phyloP scores from a whole-genome alignment of 53 echinoderm and acorn worm species.

The Glandiceps talaboti region DNA sequence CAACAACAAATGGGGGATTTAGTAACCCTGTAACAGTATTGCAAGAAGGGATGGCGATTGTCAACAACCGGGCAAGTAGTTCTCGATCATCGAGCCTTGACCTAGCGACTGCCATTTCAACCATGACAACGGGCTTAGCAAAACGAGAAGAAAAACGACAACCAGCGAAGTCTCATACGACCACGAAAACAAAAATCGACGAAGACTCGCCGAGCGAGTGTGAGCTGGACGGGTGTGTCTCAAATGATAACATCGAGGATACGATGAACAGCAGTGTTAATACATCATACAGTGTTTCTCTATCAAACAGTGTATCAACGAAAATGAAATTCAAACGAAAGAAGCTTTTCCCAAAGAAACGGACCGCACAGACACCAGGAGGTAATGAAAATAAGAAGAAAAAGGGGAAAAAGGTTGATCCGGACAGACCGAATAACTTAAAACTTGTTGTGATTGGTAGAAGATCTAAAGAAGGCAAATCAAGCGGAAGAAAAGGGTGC shows the following conservation, averaged over 20 bases:
- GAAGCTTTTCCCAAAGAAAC: not conserved
- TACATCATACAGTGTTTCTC: slow-evolving; percentile 30
- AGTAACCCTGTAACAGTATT: slow-evolving; percentile 60
- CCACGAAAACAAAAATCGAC: too few species aligned
- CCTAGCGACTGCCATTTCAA: not conserved
- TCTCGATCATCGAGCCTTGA: not conserved
- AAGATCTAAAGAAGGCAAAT: not conserved
- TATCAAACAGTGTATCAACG: slow-evolving; percentile 32
- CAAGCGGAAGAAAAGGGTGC: slow-evolving; percentile 41
- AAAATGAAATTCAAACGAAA: slow-evolving; percentile 74
- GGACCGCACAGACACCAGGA: not conserved
- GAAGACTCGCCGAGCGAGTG: not conserved
- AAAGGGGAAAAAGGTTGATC: not conserved
- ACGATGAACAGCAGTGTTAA: not conserved
- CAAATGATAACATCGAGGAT: not conserved
- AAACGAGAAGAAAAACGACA: too few species aligned
- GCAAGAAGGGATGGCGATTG: slow-evolving; percentile 90
- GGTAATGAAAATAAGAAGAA: not conserved
- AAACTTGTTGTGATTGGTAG: not conserved
- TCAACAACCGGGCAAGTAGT: slow-evolving; percentile 30
- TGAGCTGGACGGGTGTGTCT: too few species aligned
- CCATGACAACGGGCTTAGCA: slow-evolving; percentile 8
- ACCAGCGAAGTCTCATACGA: too few species aligned
- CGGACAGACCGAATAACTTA: not conserved
- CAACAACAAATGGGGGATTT: slow-evolving; percentile 65